Evolutionary conservation across 2,113 vertebrate genomes (phyloP).

Genomic region (Acanthochromis polyacanthus): DNA sequence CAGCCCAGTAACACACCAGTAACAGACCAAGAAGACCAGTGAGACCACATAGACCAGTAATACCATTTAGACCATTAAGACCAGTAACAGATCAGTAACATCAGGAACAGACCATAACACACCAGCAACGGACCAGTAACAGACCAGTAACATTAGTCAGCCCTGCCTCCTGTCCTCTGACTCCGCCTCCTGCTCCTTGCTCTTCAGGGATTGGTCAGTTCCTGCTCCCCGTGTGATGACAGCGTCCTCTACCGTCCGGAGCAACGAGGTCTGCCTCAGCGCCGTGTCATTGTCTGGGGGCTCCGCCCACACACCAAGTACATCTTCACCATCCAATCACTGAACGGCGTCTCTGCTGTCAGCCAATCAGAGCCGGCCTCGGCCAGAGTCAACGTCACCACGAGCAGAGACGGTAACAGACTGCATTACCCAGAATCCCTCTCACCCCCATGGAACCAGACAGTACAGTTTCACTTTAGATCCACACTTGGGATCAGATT

Average conservation of each 20-base stretch:
- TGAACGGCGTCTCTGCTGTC: constrained; percentile 85
- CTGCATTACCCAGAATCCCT: constrained; percentile 36
- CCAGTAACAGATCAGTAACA: neutral
- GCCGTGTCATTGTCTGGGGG: constrained; percentile 83
- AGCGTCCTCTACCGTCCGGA: constrained; percentile 81
- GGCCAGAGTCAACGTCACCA: constrained; percentile 86
- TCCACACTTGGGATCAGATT: too few species aligned
- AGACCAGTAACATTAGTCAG: neutral
- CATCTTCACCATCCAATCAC: constrained; percentile 84
- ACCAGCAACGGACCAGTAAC: neutral
- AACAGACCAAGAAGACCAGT: too few species aligned
- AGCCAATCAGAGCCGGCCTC: constrained; percentile 80
- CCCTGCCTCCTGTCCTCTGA: neutral
- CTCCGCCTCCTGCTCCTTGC: neutral
- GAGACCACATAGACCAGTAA: too few species aligned
- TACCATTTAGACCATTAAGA: too few species aligned
- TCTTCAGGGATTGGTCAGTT: constrained; percentile 35
- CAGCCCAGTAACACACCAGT: too few species aligned
- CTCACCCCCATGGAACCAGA: too few species aligned
- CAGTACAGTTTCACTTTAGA: too few species aligned
- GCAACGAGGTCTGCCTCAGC: constrained; percentile 70
- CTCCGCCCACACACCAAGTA: constrained; percentile 87
- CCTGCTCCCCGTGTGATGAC: constrained; percentile 81
- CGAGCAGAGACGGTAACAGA: constrained; percentile 85
- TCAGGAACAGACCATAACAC: too few species aligned